These are phyloP conservation scores for Sinodicranocentrus sp. DNA, from an alignment of 2,888 invertebrate genomes.

Conservation along the genomic window DNA sequence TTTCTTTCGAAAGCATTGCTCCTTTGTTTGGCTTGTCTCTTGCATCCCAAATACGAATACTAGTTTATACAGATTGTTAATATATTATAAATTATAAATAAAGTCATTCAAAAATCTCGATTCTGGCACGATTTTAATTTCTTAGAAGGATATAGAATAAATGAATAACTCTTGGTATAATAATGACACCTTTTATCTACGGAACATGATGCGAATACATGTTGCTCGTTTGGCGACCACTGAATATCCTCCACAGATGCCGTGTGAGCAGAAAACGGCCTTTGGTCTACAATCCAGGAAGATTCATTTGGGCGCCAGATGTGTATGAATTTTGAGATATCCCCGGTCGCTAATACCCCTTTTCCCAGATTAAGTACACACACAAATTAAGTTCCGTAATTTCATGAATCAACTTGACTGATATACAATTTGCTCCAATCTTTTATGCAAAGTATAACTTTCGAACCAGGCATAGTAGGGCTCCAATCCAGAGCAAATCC, in stretches of 20 bases:
- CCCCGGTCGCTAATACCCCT: slow-evolving; percentile 93
- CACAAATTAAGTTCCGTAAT: background rate
- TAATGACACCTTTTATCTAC: slow-evolving; percentile 87
- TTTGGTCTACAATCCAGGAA: slow-evolving; percentile 93
- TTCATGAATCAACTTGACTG: background rate
- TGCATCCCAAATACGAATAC: slow-evolving; percentile 97
- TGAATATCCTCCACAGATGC: slow-evolving; percentile 98
- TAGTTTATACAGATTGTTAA: slow-evolving; percentile 74
- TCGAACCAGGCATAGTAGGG: slow-evolving; percentile 85
- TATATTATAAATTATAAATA: background rate
- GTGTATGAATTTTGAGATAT: slow-evolving; percentile 91
- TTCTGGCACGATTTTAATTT: background rate
- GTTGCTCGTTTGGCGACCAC: slow-evolving; percentile 97
- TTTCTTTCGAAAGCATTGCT: slow-evolving; percentile 91
- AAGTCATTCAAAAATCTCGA: background rate
- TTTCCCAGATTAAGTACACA: slow-evolving; percentile 67
- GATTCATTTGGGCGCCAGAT: slow-evolving; percentile 91
- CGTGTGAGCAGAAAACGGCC: slow-evolving; percentile 92
- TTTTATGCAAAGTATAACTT: background rate
- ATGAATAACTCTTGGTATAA: slow-evolving; percentile 16
- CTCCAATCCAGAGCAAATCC: slow-evolving; percentile 98
- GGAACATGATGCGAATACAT: slow-evolving; percentile 93
- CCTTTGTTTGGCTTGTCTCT: slow-evolving; percentile 91
- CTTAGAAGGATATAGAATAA: slow-evolving; percentile 10
- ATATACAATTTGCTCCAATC: background rate